phyloP scores from a whole-genome alignment of 2,113 vertebrate species.

The Embiotoca jacksoni region DNA sequence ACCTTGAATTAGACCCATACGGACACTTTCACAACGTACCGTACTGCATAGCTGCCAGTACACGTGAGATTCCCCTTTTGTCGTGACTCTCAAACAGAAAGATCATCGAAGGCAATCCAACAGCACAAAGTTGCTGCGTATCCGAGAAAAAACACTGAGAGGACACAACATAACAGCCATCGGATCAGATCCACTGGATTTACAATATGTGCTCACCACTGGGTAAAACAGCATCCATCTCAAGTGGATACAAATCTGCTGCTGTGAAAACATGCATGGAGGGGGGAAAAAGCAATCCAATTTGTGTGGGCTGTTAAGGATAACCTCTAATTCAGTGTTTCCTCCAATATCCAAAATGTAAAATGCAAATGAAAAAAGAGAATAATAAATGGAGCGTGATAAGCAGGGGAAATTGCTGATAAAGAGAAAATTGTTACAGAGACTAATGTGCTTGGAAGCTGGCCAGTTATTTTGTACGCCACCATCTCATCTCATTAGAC shows the following conservation, averaged over 20 bases:
- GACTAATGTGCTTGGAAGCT: slow-evolving; percentile 69
- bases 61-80: slow-evolving; percentile 23
- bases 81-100: slow-evolving; percentile 17
- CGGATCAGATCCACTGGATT: slow-evolving; percentile 49
- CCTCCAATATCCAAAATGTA: slow-evolving; percentile 52
- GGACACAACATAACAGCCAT: slow-evolving; percentile 25
- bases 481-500: slow-evolving; percentile 50
- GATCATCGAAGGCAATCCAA: slow-evolving; percentile 30
- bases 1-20: slow-evolving; percentile 22
- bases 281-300: slow-evolving; percentile 41
- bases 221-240: slow-evolving; percentile 38
- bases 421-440: slow-evolving; percentile 72
- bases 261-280: slow-evolving; percentile 35
- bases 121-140: slow-evolving; percentile 1
- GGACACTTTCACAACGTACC: slow-evolving; percentile 7
- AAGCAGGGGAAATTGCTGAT: slow-evolving; percentile 75
- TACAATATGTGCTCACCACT: slow-evolving; percentile 25
- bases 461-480: slow-evolving; percentile 50
- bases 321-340: slow-evolving; percentile 62
- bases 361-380: slow-evolving; percentile 62
- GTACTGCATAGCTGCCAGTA: background rate
- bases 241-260: slow-evolving; percentile 47
- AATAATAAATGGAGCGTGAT: slow-evolving; percentile 70
- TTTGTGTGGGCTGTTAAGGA: slow-evolving; percentile 51
- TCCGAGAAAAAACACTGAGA: slow-evolving; percentile 34